These are phyloP conservation scores for Pipistrellus pipistrellus DNA, from an alignment of 2,797 vertebrate species.

Conservation along the genomic window DNA sequence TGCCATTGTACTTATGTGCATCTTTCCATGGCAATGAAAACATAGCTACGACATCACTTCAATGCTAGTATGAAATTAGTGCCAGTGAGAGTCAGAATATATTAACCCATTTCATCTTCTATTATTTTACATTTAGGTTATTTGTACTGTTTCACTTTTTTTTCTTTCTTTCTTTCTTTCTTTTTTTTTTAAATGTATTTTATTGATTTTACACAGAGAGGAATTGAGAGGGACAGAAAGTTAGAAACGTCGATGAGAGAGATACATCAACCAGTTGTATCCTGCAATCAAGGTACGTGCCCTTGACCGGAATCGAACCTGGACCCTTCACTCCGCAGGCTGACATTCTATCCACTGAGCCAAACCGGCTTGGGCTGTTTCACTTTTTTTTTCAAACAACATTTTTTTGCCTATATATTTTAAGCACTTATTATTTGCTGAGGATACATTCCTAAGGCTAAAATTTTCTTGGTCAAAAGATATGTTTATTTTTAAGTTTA, in stretches of 20 bases:
- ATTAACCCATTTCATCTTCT: not conserved
- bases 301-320: no score
- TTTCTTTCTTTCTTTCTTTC: no score
- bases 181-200: no score
- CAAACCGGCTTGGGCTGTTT: not conserved
- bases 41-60: not conserved
- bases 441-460: not conserved
- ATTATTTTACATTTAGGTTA: not conserved
- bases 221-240: no score
- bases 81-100: not conserved
- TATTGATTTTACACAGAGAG: no score
- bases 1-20: not conserved
- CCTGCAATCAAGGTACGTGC: no score
- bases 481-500: constrained; percentile 7
- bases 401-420: constrained; percentile 26
- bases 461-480: constrained; percentile 29
- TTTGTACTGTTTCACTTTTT: constrained; percentile 3
- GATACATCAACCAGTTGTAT: no score
- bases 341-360: no score
- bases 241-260: no score
- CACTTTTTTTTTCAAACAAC: not conserved
- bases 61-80: not conserved
- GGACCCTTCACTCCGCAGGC: no score
- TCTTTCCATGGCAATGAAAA: not conserved
- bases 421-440: not conserved